These are phyloP conservation scores for Teleopsis dalmanni DNA, from an alignment of 1,140 invertebrate genomes.

Conservation along the genomic window DNA sequence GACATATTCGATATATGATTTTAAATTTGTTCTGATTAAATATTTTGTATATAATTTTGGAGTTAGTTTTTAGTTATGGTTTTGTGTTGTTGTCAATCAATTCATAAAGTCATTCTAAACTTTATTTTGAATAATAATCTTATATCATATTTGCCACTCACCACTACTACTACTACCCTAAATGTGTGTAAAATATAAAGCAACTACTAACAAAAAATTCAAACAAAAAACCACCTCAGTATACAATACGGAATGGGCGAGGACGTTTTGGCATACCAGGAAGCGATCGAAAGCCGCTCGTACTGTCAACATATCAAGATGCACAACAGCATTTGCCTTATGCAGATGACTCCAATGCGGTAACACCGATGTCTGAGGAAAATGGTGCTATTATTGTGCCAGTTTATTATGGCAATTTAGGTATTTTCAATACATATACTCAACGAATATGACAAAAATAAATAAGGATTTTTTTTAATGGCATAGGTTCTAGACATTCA, in stretches of 20 bases:
- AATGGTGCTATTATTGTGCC: constrained; percentile 90
- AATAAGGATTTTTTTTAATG: not conserved
- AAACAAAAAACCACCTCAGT: constrained; percentile 22
- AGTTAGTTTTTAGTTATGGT: too few relatives aligned
- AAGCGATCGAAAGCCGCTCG: constrained; percentile 85
- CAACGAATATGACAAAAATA: not conserved
- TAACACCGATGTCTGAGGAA: constrained; percentile 96
- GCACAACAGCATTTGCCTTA: constrained; percentile 94
- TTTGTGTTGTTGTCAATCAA: too few relatives aligned
- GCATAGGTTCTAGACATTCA: constrained; percentile 73
- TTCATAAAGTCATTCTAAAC: too few relatives aligned
- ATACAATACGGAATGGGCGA: constrained; percentile 71
- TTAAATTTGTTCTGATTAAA: too few relatives aligned
- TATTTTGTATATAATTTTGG: too few relatives aligned
- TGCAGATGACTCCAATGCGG: constrained; percentile 94
- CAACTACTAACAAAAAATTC: constrained; percentile 22
- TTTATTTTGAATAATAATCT: constrained; percentile 11
- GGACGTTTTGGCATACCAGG: constrained; percentile 58
- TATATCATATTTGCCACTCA: constrained; percentile 24
- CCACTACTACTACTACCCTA: constrained; percentile 24
- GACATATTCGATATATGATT: too few relatives aligned
- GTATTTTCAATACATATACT: constrained; percentile 29
- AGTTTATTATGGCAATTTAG: constrained; percentile 74
- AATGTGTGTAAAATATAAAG: constrained; percentile 13
- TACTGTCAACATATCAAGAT: constrained; percentile 89